Evolutionary conservation across 2,113 vertebrate genomes (phyloP).

Genomic region (Catharus minimus): DNA sequence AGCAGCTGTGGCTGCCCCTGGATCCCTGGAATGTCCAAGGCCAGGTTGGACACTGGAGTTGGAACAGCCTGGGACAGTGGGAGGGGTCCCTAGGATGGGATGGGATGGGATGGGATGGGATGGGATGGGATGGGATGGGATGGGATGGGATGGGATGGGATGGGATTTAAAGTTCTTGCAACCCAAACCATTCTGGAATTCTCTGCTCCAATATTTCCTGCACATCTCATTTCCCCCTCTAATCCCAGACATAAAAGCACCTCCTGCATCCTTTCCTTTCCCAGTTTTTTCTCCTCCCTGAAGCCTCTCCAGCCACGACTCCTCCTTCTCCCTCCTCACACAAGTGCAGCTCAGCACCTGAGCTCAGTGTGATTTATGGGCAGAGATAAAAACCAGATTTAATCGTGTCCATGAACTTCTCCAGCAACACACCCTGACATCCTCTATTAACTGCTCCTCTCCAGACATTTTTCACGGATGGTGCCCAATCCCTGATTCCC

Average conservation of each 20-base stretch:
- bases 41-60: fast-evolving
- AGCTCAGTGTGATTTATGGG: not conserved
- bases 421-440: not conserved
- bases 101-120: no score
- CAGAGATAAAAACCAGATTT: slow-evolving; percentile 21
- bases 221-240: fast-evolving
- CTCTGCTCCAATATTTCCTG: not conserved
- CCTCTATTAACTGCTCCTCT: slow-evolving; percentile 37
- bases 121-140: no score
- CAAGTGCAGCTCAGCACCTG: not conserved
- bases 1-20: not conserved
- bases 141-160: fast-evolving
- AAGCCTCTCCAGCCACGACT: not conserved
- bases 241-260: not conserved
- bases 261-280: not conserved
- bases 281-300: not conserved
- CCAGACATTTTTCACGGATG: not conserved
- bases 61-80: not conserved
- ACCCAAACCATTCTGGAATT: no score
- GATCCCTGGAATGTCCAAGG: not conserved
- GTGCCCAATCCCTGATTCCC: not conserved
- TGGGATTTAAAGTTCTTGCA: not conserved
- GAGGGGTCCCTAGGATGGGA: not conserved
- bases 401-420: not conserved
- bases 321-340: not conserved